These are phyloP conservation scores for Neodiprion fabricii DNA, from an alignment of 1,140 invertebrate species.

Conservation along the genomic window DNA sequence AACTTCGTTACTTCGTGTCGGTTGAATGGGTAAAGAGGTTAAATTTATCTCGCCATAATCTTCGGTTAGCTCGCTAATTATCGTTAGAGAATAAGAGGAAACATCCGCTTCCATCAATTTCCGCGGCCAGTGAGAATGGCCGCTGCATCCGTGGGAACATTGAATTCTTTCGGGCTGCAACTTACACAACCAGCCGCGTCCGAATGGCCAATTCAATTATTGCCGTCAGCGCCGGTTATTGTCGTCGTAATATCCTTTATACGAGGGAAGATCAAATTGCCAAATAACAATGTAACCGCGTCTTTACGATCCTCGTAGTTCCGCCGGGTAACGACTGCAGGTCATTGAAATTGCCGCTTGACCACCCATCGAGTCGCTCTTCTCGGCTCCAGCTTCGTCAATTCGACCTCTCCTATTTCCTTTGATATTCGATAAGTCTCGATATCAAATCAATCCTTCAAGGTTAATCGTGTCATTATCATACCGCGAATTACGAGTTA, in stretches of 20 bases:
- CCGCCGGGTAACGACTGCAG: not conserved
- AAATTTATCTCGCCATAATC: too few species aligned
- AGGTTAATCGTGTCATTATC: too few species aligned
- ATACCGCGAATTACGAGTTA: too few species aligned
- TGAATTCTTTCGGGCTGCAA: not conserved
- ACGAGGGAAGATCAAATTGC: constrained; percentile 4
- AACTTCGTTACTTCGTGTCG: not conserved
- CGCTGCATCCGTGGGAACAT: not conserved
- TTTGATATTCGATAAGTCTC: too few species aligned
- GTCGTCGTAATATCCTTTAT: not conserved
- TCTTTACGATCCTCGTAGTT: not conserved
- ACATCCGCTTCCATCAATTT: not conserved
- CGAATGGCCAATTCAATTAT: constrained; percentile 5
- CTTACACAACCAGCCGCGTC: not conserved
- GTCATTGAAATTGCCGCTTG: constrained; percentile 1
- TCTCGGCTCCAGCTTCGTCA: not conserved
- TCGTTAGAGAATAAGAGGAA: too few species aligned
- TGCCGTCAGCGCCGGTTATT: not conserved
- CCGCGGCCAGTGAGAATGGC: not conserved
- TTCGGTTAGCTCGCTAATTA: too few species aligned
- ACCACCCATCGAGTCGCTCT: not conserved
- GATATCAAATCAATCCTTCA: too few species aligned
- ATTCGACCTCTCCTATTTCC: too few species aligned
- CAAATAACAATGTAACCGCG: not conserved
- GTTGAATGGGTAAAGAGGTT: too few species aligned